phyloP scores from a whole-genome alignment of 2,888 invertebrate species.

The Drosophila aldrichi region DNA sequence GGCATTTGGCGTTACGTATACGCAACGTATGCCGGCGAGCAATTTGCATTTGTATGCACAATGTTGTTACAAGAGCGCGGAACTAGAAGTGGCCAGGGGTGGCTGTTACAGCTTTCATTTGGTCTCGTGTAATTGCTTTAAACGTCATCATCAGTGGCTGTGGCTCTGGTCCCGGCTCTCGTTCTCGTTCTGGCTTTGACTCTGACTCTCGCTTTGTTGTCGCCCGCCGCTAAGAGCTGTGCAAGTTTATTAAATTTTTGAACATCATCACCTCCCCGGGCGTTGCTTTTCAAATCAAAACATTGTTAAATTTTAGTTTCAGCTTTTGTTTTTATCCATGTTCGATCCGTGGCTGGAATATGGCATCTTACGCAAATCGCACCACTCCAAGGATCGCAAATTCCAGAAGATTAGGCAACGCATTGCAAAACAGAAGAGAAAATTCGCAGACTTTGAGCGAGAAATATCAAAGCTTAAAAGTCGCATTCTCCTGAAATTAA shows the following conservation, averaged over 20 bases:
- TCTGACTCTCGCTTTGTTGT: slow-evolving; percentile 26
- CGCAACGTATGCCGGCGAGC: slow-evolving; percentile 71
- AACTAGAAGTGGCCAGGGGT: slow-evolving; percentile 13
- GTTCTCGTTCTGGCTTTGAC: slow-evolving; percentile 33
- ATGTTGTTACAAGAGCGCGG: slow-evolving; percentile 52
- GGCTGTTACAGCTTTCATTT: slow-evolving; percentile 43
- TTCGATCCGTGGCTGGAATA: slow-evolving; percentile 38
- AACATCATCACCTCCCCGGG: slow-evolving; percentile 22
- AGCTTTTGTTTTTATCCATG: slow-evolving; percentile 11
- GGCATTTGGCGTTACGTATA: slow-evolving; percentile 75
- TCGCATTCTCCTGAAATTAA: slow-evolving; percentile 29
- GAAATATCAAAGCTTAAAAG: not conserved
- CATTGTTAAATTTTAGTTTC: slow-evolving; percentile 22
- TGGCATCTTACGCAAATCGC: slow-evolving; percentile 12
- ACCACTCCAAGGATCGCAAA: not conserved
- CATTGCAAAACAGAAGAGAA: slow-evolving; percentile 1
- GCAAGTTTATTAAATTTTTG: slow-evolving; percentile 58
- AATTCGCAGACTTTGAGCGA: not conserved
- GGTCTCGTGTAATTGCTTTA: slow-evolving; percentile 73
- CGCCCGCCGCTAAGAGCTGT: slow-evolving; percentile 29
- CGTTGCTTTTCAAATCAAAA: slow-evolving; percentile 61
- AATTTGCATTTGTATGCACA: slow-evolving; percentile 82
- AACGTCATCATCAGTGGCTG: slow-evolving; percentile 71
- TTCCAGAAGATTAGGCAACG: slow-evolving; percentile 5
- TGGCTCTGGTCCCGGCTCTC: slow-evolving; percentile 30